Evolutionary conservation across 1,140 invertebrate genomes (phyloP), one percentile per base, ranked within the genome.

Genomic region (Anastatus disparis): DNA sequence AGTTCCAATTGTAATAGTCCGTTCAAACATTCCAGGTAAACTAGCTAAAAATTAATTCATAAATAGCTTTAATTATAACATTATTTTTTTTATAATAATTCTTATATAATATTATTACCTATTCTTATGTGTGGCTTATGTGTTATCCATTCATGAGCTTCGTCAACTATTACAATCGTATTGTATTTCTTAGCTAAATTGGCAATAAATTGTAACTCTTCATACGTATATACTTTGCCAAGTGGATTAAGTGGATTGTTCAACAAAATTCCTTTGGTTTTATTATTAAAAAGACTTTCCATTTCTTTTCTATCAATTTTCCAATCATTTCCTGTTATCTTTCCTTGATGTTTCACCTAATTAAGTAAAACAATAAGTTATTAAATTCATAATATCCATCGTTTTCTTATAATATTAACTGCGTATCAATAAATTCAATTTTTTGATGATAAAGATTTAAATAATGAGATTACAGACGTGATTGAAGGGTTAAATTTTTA

Each of bases 91-190:
- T n/a, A n/a, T n/a, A n/a, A n/a, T n/a, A n/a, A n/a, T n/a, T n/a
- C n/a, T n/a, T n/a, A n/a, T n/a, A n/a, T n/a, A n/a, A n/a, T n/a
- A n/a, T n/a, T n/a, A n/a, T n/a, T 86, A 94, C 93, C 93, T 69
- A 98, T 97, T 80, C 95, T 89, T 68, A 97, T 90, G 85, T 99
- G 97, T 81, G 92, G 92, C 77, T 94, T 89, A 80, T 95, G 99
- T n/a, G 96, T 92, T 76, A 99, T 90, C 94, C 96, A 99, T 85
- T 99, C 97, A 75, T 99, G 99, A 1, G 99, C 98, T 85, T 99
- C 98, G 86, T 99, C 97, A 8, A 94, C 92, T 17, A 99, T 86
- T 63, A 95, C 96, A n/a, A n/a, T n/a, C n/a, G n/a, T n/a, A 83
- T 99, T 92, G 89, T 95, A 92, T 80, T 99, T 96, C 78, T 93